A percentile compares a stretch with the other conserved stretches of the same genome.
phyloP scores from a whole-genome alignment of 2,888 invertebrate genomes.

The Stenoptilia bipunctidactyla region DNA sequence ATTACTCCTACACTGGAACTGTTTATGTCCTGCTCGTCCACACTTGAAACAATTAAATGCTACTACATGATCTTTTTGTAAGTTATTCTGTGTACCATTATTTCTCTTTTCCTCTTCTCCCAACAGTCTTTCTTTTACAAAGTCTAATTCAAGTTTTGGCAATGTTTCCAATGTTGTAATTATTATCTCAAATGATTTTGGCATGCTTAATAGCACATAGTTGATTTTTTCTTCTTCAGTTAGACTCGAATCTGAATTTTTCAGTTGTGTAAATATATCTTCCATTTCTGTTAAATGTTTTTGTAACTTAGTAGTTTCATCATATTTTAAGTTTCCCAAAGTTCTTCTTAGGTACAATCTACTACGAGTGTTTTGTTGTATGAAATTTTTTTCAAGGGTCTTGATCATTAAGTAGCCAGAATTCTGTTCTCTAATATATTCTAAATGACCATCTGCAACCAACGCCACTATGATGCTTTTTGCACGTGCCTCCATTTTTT shows the following conservation, averaged over 20 bases:
- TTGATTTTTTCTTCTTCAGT: constrained; percentile 6
- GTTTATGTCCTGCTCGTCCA: constrained; percentile 4
- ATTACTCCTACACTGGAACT: constrained; percentile 3
- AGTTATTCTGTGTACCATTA: not conserved
- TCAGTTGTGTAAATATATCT: not conserved
- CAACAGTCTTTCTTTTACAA: constrained; percentile 8
- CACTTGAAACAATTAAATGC: constrained; percentile 1
- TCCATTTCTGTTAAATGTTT: not conserved
- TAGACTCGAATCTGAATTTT: not conserved
- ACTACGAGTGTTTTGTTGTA: not conserved
- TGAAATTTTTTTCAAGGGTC: not conserved
- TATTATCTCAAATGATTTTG: constrained; percentile 2
- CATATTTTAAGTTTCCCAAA: not conserved
- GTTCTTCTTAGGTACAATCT: not conserved
- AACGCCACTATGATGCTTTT: not conserved
- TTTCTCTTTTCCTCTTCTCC: constrained; percentile 10
- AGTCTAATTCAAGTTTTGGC: not conserved
- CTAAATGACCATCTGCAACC: not conserved
- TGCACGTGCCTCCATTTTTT: not conserved
- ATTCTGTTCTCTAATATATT: not conserved
- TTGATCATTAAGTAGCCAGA: not conserved
- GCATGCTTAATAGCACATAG: constrained; percentile 3
- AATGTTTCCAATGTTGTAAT: constrained; percentile 2
- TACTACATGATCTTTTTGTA: not conserved
- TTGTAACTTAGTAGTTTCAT: constrained; percentile 1